A percentile compares a stretch with the other conserved stretches of the same genome.
These are phyloP conservation scores for Acropora tenuis DNA, from an alignment of 64 coral and sea anemone genomes.

Conservation along the genomic window DNA sequence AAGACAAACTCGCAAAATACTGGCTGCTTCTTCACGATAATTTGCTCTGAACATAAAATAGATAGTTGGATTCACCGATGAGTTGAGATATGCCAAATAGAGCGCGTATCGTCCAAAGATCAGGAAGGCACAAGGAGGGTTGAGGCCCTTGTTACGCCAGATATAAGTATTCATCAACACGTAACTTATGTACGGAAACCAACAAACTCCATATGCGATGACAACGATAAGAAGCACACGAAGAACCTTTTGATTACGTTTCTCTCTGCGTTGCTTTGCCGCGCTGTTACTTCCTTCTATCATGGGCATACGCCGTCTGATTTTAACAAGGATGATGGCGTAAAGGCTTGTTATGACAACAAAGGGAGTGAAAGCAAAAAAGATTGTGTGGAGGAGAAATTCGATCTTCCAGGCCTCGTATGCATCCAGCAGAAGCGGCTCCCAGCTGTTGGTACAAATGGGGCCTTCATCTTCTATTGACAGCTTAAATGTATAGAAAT, in stretches of 20 bases:
- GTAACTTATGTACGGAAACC: slow-evolving; percentile 27
- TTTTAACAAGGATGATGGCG: background rate
- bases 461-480: background rate
- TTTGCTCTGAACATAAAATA: slow-evolving; percentile 22
- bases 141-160: background rate
- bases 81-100: slow-evolving; percentile 3
- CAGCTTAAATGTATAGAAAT: slow-evolving; percentile 15
- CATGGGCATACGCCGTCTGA: background rate
- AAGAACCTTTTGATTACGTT: background rate
- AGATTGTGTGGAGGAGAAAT: slow-evolving; percentile 14
- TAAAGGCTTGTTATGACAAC: background rate
- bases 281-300: background rate
- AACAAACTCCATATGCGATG: slow-evolving; percentile 2
- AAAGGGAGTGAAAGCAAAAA: background rate
- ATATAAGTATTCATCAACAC: background rate
- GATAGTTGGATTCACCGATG: slow-evolving; percentile 10
- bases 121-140: background rate
- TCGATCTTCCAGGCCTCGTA: background rate
- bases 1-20: background rate
- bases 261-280: background rate
- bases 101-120: background rate
- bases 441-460: background rate
- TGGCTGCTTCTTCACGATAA: background rate
- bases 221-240: slow-evolving; percentile 7
- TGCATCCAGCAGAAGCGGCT: background rate